These are phyloP conservation scores for Melolontha melolontha DNA, from an alignment of 2,888 invertebrate species.

Conservation along the genomic window DNA sequence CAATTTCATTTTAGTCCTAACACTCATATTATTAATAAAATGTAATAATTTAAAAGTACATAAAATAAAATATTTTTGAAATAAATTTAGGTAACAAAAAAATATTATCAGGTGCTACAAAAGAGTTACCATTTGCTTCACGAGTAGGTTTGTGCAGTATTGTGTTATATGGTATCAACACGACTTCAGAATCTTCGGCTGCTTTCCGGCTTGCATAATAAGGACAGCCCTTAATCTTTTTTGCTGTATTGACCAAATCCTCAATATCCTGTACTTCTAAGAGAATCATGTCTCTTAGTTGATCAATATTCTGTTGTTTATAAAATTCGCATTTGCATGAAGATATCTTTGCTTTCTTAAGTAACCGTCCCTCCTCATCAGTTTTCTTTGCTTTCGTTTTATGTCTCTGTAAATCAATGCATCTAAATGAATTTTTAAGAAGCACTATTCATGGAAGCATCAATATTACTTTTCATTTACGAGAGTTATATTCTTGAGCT, in stretches of 20 bases:
- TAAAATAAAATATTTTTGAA: too few species aligned
- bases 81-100: too few species aligned
- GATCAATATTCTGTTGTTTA: conserved; percentile 72
- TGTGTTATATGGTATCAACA: conserved; percentile 83
- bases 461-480: conserved; percentile 84
- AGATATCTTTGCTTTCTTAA: conserved; percentile 73
- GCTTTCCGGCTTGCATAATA: conserved; percentile 92
- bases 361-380: conserved; percentile 71
- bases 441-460: conserved; percentile 26
- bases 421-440: conserved; percentile 65
- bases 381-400: conserved; percentile 69
- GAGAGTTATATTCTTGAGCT: conserved; percentile 78
- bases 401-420: conserved; percentile 82
- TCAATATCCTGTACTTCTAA: conserved; percentile 88
- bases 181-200: conserved; percentile 84
- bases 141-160: conserved; percentile 84
- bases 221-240: conserved; percentile 84
- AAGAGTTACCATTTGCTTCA: conserved; percentile 72
- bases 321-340: conserved; percentile 77
- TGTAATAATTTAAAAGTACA: too few species aligned
- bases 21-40: too few species aligned
- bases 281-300: conserved; percentile 74
- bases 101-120: too few species aligned
- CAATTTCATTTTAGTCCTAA: too few species aligned
- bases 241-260: conserved; percentile 79